A percentile compares a stretch with the other conserved stretches of the same genome.
Evolutionary conservation across 2,797 vertebrate genomes (phyloP).

Genomic region (Pangasius larnaudii): DNA sequence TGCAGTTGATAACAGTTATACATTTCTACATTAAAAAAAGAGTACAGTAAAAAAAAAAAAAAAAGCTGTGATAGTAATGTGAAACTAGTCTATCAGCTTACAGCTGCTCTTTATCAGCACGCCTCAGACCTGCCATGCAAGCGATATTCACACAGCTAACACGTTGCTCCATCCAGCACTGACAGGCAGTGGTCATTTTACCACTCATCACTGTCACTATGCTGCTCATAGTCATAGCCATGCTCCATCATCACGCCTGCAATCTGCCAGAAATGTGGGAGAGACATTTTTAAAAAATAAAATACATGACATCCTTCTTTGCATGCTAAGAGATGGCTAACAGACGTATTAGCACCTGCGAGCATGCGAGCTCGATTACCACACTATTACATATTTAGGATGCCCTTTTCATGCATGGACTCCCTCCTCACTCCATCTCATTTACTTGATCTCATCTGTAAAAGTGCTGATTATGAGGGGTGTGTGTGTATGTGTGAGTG

Average conservation of each 20-base stretch:
- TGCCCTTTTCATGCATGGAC: slow-evolving; percentile 34
- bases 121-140: slow-evolving; percentile 39
- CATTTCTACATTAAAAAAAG: background rate
- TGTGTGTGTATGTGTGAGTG: background rate
- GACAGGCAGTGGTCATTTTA: slow-evolving; percentile 66
- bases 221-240: slow-evolving; percentile 63
- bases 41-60: slow-evolving; percentile 14
- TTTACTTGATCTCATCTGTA: slow-evolving; percentile 23
- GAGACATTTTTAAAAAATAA: slow-evolving; percentile 66
- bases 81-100: slow-evolving; percentile 37
- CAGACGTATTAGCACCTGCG: slow-evolving; percentile 23
- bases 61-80: slow-evolving; percentile 15
- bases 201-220: slow-evolving; percentile 71
- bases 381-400: slow-evolving; percentile 27
- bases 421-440: slow-evolving; percentile 8
- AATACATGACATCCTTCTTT: slow-evolving; percentile 65
- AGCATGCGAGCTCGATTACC: slow-evolving; percentile 12
- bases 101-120: slow-evolving; percentile 26
- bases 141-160: slow-evolving; percentile 29
- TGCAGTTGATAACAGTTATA: background rate
- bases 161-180: slow-evolving; percentile 67
- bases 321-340: slow-evolving; percentile 21
- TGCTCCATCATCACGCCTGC: slow-evolving; percentile 63
- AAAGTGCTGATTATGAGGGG: slow-evolving; percentile 16
- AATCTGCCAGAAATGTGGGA: slow-evolving; percentile 67